Evolutionary conservation across 2,888 invertebrate species (phyloP).

Genomic region (Diachrysia chrysitis): DNA sequence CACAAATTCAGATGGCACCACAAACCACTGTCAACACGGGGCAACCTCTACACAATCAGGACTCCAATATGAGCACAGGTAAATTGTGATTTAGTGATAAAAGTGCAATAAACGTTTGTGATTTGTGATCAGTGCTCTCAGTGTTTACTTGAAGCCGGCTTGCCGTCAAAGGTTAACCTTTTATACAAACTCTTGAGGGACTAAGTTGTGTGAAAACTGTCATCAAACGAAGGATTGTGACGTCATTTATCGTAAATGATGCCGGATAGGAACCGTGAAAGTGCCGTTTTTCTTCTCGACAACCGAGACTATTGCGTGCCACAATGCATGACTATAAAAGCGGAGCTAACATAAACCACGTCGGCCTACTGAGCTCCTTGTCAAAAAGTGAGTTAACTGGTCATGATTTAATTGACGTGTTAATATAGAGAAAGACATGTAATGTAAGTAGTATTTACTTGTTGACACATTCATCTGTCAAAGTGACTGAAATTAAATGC

Average conservation of each 20-base stretch:
- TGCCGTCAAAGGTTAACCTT: constrained; percentile 74
- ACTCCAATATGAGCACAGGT: constrained; percentile 99
- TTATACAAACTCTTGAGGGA: constrained; percentile 71
- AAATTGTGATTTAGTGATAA: constrained; percentile 86
- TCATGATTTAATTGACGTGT: constrained; percentile 62
- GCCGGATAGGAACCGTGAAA: constrained; percentile 87
- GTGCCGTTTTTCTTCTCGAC: constrained; percentile 81
- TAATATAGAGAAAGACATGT: constrained; percentile 44
- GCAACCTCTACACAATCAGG: constrained; percentile 97
- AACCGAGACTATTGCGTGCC: constrained; percentile 79
- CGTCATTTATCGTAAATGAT: constrained; percentile 85
- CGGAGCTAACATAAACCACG: constrained; percentile 84
- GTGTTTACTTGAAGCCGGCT: constrained; percentile 80
- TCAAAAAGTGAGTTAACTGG: constrained; percentile 84
- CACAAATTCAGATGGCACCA: constrained; percentile 99
- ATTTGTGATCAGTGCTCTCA: constrained; percentile 81
- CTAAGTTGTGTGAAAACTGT: constrained; percentile 77
- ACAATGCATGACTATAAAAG: constrained; percentile 87
- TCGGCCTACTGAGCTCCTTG: constrained; percentile 84
- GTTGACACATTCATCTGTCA: constrained; percentile 35
- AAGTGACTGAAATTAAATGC: constrained; percentile 28
- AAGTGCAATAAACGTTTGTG: constrained; percentile 80
- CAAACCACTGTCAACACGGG: constrained; percentile 95
- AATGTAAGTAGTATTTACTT: constrained; percentile 32
- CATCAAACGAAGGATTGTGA: constrained; percentile 82